Conservation (phyloP, 30 jellyfish, hydroid and myxozoan genomes). For the Sanderia malayensis region DNA sequence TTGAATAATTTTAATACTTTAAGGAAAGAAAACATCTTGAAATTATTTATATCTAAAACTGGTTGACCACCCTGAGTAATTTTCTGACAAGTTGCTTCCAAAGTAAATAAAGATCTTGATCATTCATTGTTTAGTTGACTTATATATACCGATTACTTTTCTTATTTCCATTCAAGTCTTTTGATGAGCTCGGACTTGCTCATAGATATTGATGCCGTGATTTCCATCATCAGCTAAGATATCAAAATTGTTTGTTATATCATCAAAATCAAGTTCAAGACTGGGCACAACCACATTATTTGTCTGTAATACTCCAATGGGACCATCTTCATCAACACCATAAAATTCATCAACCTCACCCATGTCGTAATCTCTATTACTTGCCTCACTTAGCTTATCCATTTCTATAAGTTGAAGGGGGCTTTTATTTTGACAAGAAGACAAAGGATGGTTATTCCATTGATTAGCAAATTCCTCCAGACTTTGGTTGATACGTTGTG, state of each 20-base stretch:
- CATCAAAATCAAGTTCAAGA: conserved; percentile 14
- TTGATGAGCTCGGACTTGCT: conserved; percentile 10
- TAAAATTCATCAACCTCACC: conserved; percentile 7
- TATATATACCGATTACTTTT: not conserved
- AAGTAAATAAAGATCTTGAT: not conserved
- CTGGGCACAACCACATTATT: conserved; percentile 27
- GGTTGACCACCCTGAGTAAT: not conserved
- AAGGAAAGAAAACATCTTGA: not conserved
- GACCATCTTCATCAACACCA: conserved; percentile 24
- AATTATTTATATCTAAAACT: not conserved
- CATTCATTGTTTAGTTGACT: not conserved
- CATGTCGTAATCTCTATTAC: conserved; percentile 9
- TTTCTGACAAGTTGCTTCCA: not conserved
- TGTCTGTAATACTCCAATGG: conserved; percentile 15
- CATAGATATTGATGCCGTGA: conserved; percentile 20
- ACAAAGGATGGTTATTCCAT: conserved; percentile 16
- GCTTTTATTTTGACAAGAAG: conserved; percentile 3
- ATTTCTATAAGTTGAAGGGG: conserved; percentile 16
- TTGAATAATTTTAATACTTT: not conserved
- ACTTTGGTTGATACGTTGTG: conserved; percentile 4
- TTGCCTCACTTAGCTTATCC: conserved; percentile 13
- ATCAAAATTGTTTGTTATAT: conserved; percentile 2
- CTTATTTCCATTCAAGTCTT: conserved; percentile 1
- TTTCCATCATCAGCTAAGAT: conserved; percentile 11
- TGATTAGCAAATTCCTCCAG: not conserved